Evolutionary conservation across 35 echinoderm and acorn worm genomes (phyloP).

Genomic region (Ophiothrix spiculata): DNA sequence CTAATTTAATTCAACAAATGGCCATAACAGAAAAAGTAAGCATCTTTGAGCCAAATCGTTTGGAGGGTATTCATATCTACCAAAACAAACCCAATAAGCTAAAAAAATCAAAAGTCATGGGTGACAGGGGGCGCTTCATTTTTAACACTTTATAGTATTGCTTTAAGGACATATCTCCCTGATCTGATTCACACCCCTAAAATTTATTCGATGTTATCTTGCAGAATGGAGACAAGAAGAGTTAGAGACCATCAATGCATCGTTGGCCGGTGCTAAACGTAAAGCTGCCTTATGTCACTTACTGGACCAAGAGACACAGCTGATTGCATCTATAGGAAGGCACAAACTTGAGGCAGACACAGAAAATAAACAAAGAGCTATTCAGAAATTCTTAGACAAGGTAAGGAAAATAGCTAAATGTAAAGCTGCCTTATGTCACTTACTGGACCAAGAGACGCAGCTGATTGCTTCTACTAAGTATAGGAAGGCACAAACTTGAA

Average conservation of each 20-base stretch:
- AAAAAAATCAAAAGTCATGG: too few species aligned
- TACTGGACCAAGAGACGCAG: conserved; percentile 96
- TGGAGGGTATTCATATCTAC: too few species aligned
- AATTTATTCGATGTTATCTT: not conserved
- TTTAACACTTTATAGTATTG: too few species aligned
- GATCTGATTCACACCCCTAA: not conserved
- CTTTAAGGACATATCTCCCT: too few species aligned
- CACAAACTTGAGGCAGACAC: conserved; percentile 84
- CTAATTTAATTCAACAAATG: too few species aligned
- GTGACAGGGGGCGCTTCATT: too few species aligned
- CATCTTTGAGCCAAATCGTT: too few species aligned
- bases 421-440: conserved; percentile 95
- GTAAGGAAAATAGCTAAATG: too few species aligned
- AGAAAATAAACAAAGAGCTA: conserved; percentile 77
- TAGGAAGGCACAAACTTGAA: conserved; percentile 82
- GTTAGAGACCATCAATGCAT: conserved; percentile 64
- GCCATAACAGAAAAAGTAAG: too few species aligned
- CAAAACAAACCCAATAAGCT: too few species aligned
- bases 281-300: conserved; percentile 98
- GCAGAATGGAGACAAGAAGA: conserved; percentile 95
- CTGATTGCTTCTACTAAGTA: conserved; percentile 94
- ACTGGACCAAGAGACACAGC: conserved; percentile 93
- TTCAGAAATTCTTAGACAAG: conserved; percentile 95
- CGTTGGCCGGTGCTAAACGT: conserved; percentile 67
- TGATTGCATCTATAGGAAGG: conserved; percentile 92